A percentile compares a stretch with the other conserved stretches of the same genome.
phyloP scores from a whole-genome alignment of 2,797 vertebrate species.

The Capromys pilorides region DNA sequence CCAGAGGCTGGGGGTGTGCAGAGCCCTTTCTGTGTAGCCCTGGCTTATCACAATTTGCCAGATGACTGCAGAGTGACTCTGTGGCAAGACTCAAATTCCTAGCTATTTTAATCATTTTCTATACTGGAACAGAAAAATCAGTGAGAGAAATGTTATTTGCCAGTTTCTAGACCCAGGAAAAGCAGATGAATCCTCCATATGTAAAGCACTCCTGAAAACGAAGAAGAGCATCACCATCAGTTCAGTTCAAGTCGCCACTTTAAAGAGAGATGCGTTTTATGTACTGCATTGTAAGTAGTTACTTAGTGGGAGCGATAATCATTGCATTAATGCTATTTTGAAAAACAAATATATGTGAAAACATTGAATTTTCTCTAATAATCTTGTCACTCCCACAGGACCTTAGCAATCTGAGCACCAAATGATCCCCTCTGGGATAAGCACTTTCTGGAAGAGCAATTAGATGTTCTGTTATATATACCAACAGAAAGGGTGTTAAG shows the following conservation, averaged over 20 bases:
- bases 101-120: conserved; percentile 80
- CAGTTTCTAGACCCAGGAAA: conserved; percentile 63
- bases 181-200: conserved; percentile 65
- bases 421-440: conserved; percentile 61
- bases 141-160: conserved; percentile 74
- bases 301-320: conserved; percentile 48
- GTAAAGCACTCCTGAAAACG: conserved; percentile 57
- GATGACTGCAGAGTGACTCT: conserved; percentile 67
- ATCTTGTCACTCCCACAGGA: conserved; percentile 40
- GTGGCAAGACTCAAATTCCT: conserved; percentile 77
- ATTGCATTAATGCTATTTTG: conserved; percentile 63
- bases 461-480: neutral
- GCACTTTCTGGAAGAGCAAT: conserved; percentile 7
- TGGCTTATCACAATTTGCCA: conserved; percentile 76
- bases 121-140: conserved; percentile 77
- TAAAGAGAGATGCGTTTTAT: conserved; percentile 45
- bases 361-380: conserved; percentile 67
- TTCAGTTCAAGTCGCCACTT: conserved; percentile 4
- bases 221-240: conserved; percentile 15
- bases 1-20: neutral
- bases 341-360: conserved; percentile 57
- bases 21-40: conserved; percentile 8
- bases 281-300: conserved; percentile 48
- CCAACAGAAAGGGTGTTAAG: neutral
- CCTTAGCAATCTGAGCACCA: conserved; percentile 49